Percentiles rank a stretch among this genome's conserved stretches.
These are phyloP conservation scores for Sinocyclocheilus grahami DNA, from an alignment of 2,113 vertebrate species.

Conservation along the genomic window DNA sequence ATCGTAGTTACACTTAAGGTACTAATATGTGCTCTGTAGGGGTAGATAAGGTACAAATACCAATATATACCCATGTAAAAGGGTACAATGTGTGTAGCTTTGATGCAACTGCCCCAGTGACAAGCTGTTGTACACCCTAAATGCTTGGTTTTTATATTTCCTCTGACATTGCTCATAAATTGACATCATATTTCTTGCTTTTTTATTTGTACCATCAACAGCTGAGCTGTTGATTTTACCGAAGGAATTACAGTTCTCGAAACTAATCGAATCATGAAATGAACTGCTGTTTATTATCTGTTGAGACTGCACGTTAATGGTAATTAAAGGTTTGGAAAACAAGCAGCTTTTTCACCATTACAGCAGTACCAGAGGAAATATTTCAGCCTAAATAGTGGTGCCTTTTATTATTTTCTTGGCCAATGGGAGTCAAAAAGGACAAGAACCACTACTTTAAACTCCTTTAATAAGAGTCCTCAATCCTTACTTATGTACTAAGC, in stretches of 20 bases:
- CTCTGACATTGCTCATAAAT: not conserved
- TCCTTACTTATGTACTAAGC: not conserved
- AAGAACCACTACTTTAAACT: not conserved
- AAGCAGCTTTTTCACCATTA: not conserved
- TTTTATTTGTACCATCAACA: too few species aligned
- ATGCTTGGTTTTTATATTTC: not conserved
- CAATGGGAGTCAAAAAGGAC: not conserved
- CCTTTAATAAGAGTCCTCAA: not conserved
- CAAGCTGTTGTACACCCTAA: not conserved
- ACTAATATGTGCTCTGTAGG: not conserved
- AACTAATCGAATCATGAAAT: not conserved
- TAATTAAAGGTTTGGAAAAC: not conserved
- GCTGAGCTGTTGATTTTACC: not conserved
- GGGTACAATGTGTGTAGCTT: not conserved
- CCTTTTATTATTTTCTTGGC: not conserved
- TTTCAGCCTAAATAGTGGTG: not conserved
- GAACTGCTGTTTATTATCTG: not conserved
- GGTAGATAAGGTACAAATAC: not conserved
- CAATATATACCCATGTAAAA: not conserved
- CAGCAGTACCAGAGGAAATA: too few species aligned
- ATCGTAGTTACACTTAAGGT: not conserved
- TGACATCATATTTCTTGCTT: not conserved
- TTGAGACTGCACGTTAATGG: not conserved
- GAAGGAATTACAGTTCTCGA: not conserved
- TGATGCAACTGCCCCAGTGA: not conserved